Evolutionary conservation across 2,113 vertebrate species (phyloP).

Genomic region (Thamnaconus septentrionalis): DNA sequence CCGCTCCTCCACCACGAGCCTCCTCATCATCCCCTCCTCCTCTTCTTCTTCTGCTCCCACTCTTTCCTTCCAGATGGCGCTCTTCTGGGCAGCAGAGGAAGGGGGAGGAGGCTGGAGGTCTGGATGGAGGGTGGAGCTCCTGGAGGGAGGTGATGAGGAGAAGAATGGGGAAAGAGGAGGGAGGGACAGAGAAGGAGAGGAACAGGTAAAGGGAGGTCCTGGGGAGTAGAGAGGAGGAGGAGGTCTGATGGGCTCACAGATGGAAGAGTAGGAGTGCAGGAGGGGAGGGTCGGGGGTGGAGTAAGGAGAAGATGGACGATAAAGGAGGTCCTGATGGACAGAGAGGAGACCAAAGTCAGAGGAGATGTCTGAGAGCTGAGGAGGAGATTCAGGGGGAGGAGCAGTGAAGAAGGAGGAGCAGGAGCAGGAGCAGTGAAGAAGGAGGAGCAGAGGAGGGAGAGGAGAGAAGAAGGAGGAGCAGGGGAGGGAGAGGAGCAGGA

Average conservation of each 20-base stretch:
- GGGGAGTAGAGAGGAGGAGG: slow-evolving; percentile 2
- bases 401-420: neutral
- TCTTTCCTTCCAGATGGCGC: slow-evolving; percentile 55
- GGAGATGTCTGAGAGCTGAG: slow-evolving; percentile 44
- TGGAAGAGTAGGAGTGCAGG: neutral
- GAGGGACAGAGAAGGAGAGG: neutral
- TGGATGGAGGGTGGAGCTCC: neutral
- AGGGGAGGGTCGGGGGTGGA: slow-evolving; percentile 19
- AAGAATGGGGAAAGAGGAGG: slow-evolving; percentile 6
- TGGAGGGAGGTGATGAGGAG: slow-evolving; percentile 13
- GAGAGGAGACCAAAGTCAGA: slow-evolving; percentile 46
- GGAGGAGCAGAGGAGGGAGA: neutral
- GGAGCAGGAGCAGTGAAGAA: neutral
- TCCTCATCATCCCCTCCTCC: slow-evolving; percentile 36
- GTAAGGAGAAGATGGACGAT: slow-evolving; percentile 20
- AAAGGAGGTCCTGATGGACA: slow-evolving; percentile 20
- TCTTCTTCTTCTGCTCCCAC: slow-evolving; percentile 12
- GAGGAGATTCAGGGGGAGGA: neutral
- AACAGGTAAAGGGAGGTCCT: neutral
- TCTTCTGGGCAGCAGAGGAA: slow-evolving; percentile 24
- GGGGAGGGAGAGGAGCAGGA: neutral
- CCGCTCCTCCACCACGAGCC: slow-evolving; percentile 47
- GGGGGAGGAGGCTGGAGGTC: neutral
- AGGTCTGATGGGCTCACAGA: slow-evolving; percentile 12
- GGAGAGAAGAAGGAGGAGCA: neutral